phyloP scores from a whole-genome alignment of 2,888 invertebrate species.

The Liopterus haemorrhoidalis region DNA sequence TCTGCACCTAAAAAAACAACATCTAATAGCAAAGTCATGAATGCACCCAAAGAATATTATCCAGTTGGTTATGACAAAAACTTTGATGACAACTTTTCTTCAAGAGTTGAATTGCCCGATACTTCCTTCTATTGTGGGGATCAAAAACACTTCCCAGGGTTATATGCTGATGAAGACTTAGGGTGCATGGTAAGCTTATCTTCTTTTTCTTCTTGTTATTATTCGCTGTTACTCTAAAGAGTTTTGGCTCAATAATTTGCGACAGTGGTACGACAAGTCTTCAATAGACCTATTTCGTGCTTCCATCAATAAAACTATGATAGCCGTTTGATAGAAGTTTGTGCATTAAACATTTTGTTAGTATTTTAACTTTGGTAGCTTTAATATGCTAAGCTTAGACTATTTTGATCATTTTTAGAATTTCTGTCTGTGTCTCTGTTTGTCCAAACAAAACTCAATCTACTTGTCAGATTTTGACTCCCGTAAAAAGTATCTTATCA shows the following conservation, averaged over 20 bases:
- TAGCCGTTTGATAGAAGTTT: too few relatives aligned
- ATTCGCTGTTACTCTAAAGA: background rate
- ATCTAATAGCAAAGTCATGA: conserved; percentile 66
- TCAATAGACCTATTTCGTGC: background rate
- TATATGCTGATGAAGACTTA: conserved; percentile 81
- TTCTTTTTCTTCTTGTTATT: conserved; percentile 8
- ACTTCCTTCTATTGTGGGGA: conserved; percentile 81
- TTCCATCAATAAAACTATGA: too few relatives aligned
- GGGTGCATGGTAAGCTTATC: conserved; percentile 76
- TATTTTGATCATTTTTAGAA: too few relatives aligned
- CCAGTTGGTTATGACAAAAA: conserved; percentile 84
- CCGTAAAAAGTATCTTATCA: too few relatives aligned
- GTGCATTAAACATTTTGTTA: too few relatives aligned
- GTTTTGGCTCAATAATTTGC: background rate
- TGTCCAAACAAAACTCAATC: too few relatives aligned
- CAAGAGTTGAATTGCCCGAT: conserved; percentile 76
- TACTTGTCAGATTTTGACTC: too few relatives aligned
- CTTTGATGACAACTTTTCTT: conserved; percentile 80
- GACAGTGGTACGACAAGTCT: background rate
- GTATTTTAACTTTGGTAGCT: too few relatives aligned
- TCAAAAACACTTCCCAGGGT: conserved; percentile 84
- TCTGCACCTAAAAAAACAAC: conserved; percentile 38
- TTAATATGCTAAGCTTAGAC: too few relatives aligned
- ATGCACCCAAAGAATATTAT: conserved; percentile 82
- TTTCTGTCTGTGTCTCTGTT: too few relatives aligned